Base-by-base conservation (phyloP, 2,113 vertebrate species). In the Holacanthus passer region DNA sequence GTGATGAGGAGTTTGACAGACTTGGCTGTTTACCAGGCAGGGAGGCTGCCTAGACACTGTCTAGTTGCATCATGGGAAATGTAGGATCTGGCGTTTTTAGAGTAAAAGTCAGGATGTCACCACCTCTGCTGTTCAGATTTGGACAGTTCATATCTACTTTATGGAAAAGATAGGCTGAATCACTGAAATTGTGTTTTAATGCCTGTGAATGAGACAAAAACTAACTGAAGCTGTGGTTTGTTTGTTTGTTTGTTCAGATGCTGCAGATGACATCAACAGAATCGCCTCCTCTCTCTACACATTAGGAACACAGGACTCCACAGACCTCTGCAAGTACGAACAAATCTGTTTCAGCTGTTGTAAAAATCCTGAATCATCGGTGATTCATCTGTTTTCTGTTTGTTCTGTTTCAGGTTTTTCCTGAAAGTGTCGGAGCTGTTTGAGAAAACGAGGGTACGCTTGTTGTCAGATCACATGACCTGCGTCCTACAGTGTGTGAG, bases 241-340 rank as follows among this genome's bases (percentile, higher is more conserved):
- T 48, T 16, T 47, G 50, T 58, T 4, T 55, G 55, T n/a, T n/a
- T 24, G 29, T 70, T 73, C 79, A 99, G 98, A 95, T 94, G 96
- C 96, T 90, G 97, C 98, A 4, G 98, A 99, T 73, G 97, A 99
- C 94, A 98, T 97, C 95, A 99, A 99, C 95, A 98, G 97, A 96
- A 99, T 99, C 93, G 97, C 97, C 74, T 99, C 98, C 84, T 97
- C 97, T 14, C 94, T 99, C 59, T 99, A 99, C 93, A 92, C 96
- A 20, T 94, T 99, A 94, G 98, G 98, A 93, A 99, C 98, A 0
- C 98, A 98, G 93, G 98, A 99, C 93, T 97, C 97, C 84, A 99
- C 97, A 68, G 97, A 99, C 86, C 95, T 99, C 94, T 99, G 98
- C 98, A 99, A 98, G 98, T 99, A 97, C 90, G 97, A 37, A 27